A percentile compares a stretch with the other conserved stretches of the same genome.
These are phyloP conservation scores for Carollia perspicillata DNA, from an alignment of 2,113 vertebrate species.

Conservation along the genomic window DNA sequence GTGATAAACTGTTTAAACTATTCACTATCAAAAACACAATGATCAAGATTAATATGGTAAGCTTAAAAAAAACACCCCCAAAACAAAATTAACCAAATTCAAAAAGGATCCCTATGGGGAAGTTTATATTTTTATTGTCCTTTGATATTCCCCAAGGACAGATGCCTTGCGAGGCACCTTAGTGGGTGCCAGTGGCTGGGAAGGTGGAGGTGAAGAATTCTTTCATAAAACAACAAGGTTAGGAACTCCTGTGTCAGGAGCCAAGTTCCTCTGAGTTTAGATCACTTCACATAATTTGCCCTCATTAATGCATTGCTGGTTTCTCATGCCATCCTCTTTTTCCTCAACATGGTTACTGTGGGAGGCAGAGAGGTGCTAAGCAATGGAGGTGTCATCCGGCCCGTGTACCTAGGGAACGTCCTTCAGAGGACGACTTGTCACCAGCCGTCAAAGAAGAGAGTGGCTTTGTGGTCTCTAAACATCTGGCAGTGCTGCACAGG, in stretches of 20 bases:
- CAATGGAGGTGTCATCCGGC: constrained; percentile 86
- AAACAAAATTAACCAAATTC: not conserved
- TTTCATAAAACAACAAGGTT: constrained; percentile 62
- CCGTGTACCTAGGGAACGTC: constrained; percentile 85
- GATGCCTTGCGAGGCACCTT: not conserved
- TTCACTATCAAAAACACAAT: not conserved
- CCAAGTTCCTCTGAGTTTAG: constrained; percentile 68
- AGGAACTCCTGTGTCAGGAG: constrained; percentile 61
- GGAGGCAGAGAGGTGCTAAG: constrained; percentile 83
- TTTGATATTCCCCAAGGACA: not conserved
- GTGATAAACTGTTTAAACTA: not conserved
- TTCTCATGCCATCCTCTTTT: constrained; percentile 79
- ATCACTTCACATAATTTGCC: constrained; percentile 74
- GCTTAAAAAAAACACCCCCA: not conserved
- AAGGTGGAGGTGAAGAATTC: constrained; percentile 55
- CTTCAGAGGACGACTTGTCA: constrained; percentile 95
- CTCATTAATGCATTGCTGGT: constrained; percentile 72
- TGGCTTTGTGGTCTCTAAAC: constrained; percentile 95
- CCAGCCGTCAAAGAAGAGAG: constrained; percentile 89
- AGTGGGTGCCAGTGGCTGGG: not conserved
- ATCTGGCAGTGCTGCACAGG: constrained; percentile 94
- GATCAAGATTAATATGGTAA: not conserved
- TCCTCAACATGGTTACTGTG: constrained; percentile 78
- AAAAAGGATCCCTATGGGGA: not conserved
- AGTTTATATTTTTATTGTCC: not conserved